phyloP scores from a whole-genome alignment of 2,113 vertebrate species.

The Condylura cristata region DNA sequence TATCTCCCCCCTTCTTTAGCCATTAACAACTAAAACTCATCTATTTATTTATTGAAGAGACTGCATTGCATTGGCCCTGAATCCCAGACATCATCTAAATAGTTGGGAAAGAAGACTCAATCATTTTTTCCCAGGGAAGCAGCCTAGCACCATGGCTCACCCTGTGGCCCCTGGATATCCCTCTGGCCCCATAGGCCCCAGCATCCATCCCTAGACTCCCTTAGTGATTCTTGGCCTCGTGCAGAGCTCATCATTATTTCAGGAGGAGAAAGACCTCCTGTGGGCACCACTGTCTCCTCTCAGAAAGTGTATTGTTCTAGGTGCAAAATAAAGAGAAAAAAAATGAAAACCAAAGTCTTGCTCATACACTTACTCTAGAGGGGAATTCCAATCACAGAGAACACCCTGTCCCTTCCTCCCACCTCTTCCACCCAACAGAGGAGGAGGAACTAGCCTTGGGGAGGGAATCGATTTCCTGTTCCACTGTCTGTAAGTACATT shows the following conservation, averaged over 20 bases:
- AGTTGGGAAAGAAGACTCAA: background rate
- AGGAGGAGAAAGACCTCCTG: background rate
- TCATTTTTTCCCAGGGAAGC: background rate
- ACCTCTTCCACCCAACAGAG: slow-evolving; percentile 67
- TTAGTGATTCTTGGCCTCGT: background rate
- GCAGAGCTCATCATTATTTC: background rate
- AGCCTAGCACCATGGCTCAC: background rate
- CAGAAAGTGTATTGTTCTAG: slow-evolving; percentile 46
- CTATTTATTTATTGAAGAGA: background rate
- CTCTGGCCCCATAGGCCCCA: background rate
- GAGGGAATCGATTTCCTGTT: slow-evolving; percentile 73
- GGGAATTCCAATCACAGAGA: slow-evolving; percentile 78
- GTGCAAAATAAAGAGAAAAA: slow-evolving; percentile 46
- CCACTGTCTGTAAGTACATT: slow-evolving; percentile 63
- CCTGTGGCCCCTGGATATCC: background rate
- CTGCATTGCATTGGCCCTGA: background rate
- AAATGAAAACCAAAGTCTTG: slow-evolving; percentile 70
- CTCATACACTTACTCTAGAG: slow-evolving; percentile 72
- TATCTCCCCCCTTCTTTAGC: background rate
- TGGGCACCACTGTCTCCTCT: background rate
- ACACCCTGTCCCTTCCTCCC: slow-evolving; percentile 68
- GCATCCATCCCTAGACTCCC: background rate
- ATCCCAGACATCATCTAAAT: background rate
- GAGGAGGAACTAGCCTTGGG: slow-evolving; percentile 66
- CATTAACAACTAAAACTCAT: background rate